Evolutionary conservation across 2,797 vertebrate species (phyloP), one percentile per base, ranked within the genome.

Genomic region (Hippoglossus hippoglossus): DNA sequence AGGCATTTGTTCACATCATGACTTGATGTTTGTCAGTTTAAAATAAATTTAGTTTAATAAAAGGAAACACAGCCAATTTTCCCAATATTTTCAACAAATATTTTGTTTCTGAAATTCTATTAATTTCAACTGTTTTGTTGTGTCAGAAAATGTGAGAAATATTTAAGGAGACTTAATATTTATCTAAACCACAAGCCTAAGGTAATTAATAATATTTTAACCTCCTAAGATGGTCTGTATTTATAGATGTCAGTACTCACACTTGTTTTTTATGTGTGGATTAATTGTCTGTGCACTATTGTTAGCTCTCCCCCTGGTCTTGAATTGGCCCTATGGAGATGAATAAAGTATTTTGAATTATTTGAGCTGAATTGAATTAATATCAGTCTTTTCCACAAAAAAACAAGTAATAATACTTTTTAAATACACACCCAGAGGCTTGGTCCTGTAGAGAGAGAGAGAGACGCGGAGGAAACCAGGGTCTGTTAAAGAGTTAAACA

Each of bases 401-500:
- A 52, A 65, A 41, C 9, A 34, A 16, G 12, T 13, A 22, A 49
- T 25, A 18, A 7, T 34, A 49, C 55, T 63, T 51, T 59, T 49
- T 16, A 34, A 52, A n/a, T n/a, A 41, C 0, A 4, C 9, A 5
- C 5, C 15, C 0, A 1, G 36, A n/a, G 13, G 16, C 10, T 4
- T 8, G 19, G 6, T 21, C 46, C 19, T 49, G 18, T 39, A 39
- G 36, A 39, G 36, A 39, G 12, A 31, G 25, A 34, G 31, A 11
- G 2, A 41, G 44, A 36, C 26, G 22, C 22, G 71, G 66, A 53
- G 15, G 13, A 74, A 59, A 31, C 18, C 0, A 44, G 22, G 16
- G 18, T 68, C 70, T 66, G 87, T 91, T 90, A 81, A 90, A 85
- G 19, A 73, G 65, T 87, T 49, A 81, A 90, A 85, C 15, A 73